A percentile compares a stretch with the other conserved stretches of the same genome.
These are phyloP conservation scores for Silurus aristotelis DNA, from an alignment of 2,797 vertebrate genomes.

Conservation along the genomic window DNA sequence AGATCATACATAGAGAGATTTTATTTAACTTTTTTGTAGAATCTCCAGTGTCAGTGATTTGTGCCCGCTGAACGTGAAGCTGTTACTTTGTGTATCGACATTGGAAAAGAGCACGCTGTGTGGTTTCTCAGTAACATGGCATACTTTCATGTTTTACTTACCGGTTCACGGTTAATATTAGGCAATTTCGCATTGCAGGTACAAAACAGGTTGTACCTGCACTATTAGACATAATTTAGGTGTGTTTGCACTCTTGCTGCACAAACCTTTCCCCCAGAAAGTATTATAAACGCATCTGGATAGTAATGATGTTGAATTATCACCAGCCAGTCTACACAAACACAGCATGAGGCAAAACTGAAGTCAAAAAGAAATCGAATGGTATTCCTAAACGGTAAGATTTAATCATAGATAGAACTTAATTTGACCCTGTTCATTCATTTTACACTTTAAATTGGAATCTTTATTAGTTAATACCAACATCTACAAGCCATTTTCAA, in stretches of 20 bases:
- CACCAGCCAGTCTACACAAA: neutral
- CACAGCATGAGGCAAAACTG: neutral
- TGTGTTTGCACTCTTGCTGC: neutral
- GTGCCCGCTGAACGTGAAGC: neutral
- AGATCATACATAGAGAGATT: neutral
- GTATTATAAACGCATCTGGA: neutral
- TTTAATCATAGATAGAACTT: neutral
- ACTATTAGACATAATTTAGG: neutral
- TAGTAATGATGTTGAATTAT: neutral
- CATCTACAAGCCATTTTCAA: neutral
- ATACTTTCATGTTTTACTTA: too few relatives aligned
- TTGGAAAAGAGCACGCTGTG: neutral
- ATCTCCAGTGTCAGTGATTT: neutral
- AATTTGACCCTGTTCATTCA: neutral
- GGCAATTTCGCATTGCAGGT: neutral
- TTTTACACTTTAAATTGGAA: neutral
- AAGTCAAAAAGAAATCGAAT: neutral
- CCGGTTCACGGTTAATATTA: neutral
- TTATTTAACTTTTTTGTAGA: neutral
- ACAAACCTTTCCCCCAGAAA: neutral
- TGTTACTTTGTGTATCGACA: neutral
- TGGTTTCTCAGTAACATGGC: neutral
- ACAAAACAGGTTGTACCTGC: slow-evolving; percentile 8
- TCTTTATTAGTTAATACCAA: neutral
- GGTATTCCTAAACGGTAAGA: neutral